These are phyloP conservation scores for Amblyopsis rosae DNA, from an alignment of 2,113 vertebrate genomes.

Conservation along the genomic window DNA sequence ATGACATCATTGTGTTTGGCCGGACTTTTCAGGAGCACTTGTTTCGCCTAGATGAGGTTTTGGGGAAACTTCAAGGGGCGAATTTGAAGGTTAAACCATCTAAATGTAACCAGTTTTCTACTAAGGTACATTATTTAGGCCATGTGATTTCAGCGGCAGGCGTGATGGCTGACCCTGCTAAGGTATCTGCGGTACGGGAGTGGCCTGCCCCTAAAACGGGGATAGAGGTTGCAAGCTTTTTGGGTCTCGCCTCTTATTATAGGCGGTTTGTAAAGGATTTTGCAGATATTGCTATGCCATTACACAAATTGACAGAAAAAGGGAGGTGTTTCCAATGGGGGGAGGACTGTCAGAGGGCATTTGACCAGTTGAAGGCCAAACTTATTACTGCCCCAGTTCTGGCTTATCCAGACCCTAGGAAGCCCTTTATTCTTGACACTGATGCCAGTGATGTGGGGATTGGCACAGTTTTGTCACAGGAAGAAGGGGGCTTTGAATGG, in stretches of 20 bases:
- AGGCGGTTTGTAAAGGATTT: not conserved
- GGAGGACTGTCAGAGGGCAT: not conserved
- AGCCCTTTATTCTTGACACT: no score
- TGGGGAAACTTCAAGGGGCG: not conserved
- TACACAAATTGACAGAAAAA: conserved; percentile 25
- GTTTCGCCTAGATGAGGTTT: not conserved
- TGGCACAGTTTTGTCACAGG: no score
- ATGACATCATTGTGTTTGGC: not conserved
- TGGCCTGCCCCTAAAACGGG: conserved; percentile 1
- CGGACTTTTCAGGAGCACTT: not conserved
- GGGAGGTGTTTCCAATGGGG: conserved; percentile 12
- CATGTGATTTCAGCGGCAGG: conserved; percentile 13
- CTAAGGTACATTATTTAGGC: conserved; percentile 5
- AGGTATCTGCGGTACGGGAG: not conserved
- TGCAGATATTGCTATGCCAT: not conserved
- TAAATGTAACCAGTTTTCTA: conserved; percentile 17
- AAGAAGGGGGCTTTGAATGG: no score
- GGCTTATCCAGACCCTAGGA: conserved; percentile 12
- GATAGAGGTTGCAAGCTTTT: not conserved
- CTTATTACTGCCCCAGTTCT: conserved; percentile 17
- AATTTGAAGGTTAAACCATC: conserved; percentile 18
- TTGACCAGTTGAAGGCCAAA: conserved; percentile 8
- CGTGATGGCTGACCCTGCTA: not conserved
- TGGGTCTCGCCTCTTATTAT: conserved; percentile 1
- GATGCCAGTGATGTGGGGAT: no score